Conservation (phyloP, 2,888 invertebrate genomes). For the Campaea margaritaria region DNA sequence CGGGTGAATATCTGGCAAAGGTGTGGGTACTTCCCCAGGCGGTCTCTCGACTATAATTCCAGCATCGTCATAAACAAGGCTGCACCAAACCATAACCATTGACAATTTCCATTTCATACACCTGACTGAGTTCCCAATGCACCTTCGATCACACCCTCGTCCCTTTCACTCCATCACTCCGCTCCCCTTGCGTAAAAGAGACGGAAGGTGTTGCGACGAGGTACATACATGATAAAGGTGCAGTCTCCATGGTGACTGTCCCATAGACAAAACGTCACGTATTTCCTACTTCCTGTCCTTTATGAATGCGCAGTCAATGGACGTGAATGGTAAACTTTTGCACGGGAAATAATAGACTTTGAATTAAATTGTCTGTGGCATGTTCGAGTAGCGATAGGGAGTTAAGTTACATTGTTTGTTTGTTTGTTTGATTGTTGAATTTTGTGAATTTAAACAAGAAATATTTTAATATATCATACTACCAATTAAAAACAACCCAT, state of each 20-base stretch:
- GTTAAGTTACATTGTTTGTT: background rate
- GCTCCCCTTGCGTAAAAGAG: conserved; percentile 14
- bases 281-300: conserved; percentile 75
- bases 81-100: conserved; percentile 22
- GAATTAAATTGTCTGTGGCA: conserved; percentile 6
- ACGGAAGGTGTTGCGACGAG: conserved; percentile 2
- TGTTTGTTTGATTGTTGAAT: conserved; percentile 2
- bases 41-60: too few species aligned
- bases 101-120: conserved; percentile 25
- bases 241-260: conserved; percentile 51
- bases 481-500: too few species aligned
- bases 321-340: conserved; percentile 56
- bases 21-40: too few species aligned
- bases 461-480: too few species aligned
- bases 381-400: conserved; percentile 18
- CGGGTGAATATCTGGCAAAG: too few species aligned
- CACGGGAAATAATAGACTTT: conserved; percentile 43
- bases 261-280: conserved; percentile 65
- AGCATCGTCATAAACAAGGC: conserved; percentile 19
- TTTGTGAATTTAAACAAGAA: too few species aligned
- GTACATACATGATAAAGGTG: conserved; percentile 24
- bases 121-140: conserved; percentile 35
- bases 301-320: conserved; percentile 54
- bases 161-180: conserved; percentile 12
- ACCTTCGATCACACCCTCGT: conserved; percentile 21